Base-by-base conservation (phyloP, 1,140 invertebrate species). In the Cepaea nemoralis region DNA sequence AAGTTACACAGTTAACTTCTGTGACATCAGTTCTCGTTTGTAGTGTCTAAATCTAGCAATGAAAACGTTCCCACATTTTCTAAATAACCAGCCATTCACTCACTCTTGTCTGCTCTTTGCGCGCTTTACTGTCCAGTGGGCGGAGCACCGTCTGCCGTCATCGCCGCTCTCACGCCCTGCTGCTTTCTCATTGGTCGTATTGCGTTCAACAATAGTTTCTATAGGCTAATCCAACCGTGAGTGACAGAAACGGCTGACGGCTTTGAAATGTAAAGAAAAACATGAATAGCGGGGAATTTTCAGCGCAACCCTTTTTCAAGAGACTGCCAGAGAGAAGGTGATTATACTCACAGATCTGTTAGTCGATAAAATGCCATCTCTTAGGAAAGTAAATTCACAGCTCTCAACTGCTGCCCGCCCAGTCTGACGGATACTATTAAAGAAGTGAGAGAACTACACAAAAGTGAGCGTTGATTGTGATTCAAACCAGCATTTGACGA, bases 31-130 rank as follows among this genome's bases (percentile, higher is more conserved):
- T 63, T 12, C 59, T 31, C 59, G 33, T n/a, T 63, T 63, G 27
- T 31, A 31, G n/a, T n/a, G 59, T 63, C n/a, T 63, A 31, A 63
- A 63, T n/a, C n/a, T 63, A 63, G 33, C 59, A 63, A 31, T 63
- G 59, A 63, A 63, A 63, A 63, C 59, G 59, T 63, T 63, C 27
- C 59, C 59, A 31, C 59, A 63, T 63, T 63, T 63, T 63, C 59
- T 63, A 63, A 63, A 63, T 63, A 63, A 63, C 59, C 59, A 63
- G 59, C 27, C 59, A 63, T 63, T 63, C 59, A 63, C 59, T 6
- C 59, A 24, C 59, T 63, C 27, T 63, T 63, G 27, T 63, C 19
- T 5, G 5, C 16, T 63, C 59, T 27, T 31, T 27, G 59, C 27
- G 59, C 27, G 59, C n/a, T 19, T 31, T 63, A 2, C 27, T 31